Base-by-base conservation (phyloP, 1,140 invertebrate genomes). In the Philopotamus ludificatus region DNA sequence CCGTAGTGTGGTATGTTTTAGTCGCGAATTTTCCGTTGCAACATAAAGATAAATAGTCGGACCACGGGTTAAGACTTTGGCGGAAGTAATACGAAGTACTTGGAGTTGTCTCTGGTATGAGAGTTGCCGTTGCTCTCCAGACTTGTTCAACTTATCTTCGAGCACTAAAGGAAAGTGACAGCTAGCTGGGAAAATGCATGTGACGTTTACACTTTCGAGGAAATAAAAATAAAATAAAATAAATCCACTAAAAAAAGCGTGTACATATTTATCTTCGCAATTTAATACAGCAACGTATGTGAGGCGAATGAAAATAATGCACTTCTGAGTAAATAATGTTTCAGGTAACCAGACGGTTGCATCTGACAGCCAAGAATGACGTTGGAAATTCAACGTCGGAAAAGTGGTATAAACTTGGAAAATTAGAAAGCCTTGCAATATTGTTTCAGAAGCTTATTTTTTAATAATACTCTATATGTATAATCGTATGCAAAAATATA, bases 121-220 rank as follows among this genome's bases (percentile, higher is more conserved):
- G 23, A 22, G 50, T 8, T 26, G 28, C 50, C 15, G 28, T 12
- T 34, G 28, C 4, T 12, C 28, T 12, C 4, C 12, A 34, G 28
- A 34, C 28, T 34, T 34, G 23, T 25, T 25, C 22, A 9, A 4
- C 9, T 15, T 25, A 22, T 53, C 20, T 53, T 22, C 50, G 20
- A 20, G 4, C 54, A 57, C n/a, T 42, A 21, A 41, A 57, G 26
- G 39, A 57, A 57, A 57, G 54, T 57, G 54, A 57, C 54, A 57
- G 21, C 54, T n/a, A 18, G 15, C 39, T 34, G 54, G 15, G 21
- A 57, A 42, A 57, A 41, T 57, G 54, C 54, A 57, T 28, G 15
- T 28, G 47, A 50, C 47, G 47, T 50, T 50, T 21, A 18, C 42
- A 12, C n/a, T n/a, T n/a, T n/a, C n/a, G n/a, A n/a, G n/a, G n/a